Base-by-base conservation (phyloP, 2,888 invertebrate genomes). In the Sinotaia quadrata region DNA sequence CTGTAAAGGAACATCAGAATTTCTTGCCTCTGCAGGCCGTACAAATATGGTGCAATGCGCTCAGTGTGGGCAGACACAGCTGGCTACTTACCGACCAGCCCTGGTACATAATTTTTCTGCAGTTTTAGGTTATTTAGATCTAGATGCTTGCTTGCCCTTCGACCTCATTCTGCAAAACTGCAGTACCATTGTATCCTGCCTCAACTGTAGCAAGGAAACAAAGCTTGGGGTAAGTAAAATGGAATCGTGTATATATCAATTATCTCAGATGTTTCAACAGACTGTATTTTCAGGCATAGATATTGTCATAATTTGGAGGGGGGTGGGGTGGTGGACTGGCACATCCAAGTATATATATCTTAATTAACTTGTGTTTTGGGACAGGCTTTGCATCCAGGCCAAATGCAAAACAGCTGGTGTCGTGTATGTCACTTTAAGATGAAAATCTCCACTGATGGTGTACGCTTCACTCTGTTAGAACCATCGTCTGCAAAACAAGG, bases 161-260 rank as follows among this genome's bases (percentile, higher is more conserved):
- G 89, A 89, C 72, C 69, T 88, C 2, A 77, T 87, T 58, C 79
- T 89, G 33, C 81, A 83, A 60, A 86, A 87, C 65, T 86, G 84
- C 67, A 71, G 76, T 12, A 81, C 86, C 58, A 74, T 79, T 10
- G 74, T 87, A 18, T 81, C 81, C 27, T 89, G 89, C 71, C 73
- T 89, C n/a, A 78, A 75, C 54, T 89, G 89, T 73, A 78, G 77
- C 67, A 86, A 85, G 70, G 84, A 86, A 63, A 81, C 79, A 29
- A 79, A 78, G 33, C 70, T 86, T 3, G 76, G 84, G 81, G 88
- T 88, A 74, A 77, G 79, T 61, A 24, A n/a, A n/a, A n/a, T n/a
- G n/a, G n/a, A n/a, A n/a, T n/a, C n/a, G n/a, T 27, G 12, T 24
- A 24, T 54, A 18, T 54, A 18, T 18, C 4, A n/a, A n/a, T n/a